Evolutionary conservation across 2,113 vertebrate genomes (phyloP).

Genomic region (Pica pica): DNA sequence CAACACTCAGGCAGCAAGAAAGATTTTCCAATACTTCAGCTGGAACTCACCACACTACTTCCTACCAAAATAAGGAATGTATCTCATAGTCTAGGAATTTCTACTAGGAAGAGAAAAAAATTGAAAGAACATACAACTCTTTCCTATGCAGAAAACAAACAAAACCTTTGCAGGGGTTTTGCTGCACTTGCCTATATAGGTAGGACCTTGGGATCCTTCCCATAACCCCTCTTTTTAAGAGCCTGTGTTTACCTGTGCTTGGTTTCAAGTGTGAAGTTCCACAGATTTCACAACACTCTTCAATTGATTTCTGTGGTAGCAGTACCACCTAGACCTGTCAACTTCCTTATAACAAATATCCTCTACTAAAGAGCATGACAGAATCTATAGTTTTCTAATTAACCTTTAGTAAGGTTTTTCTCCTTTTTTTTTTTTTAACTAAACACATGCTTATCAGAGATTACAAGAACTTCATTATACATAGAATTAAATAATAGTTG

Average conservation of each 20-base stretch:
- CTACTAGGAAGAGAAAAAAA: constrained; percentile 5
- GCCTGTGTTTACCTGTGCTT: neutral
- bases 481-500: neutral
- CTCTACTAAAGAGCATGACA: neutral
- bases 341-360: neutral
- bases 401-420: neutral
- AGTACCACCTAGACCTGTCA: neutral
- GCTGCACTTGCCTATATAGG: neutral
- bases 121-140: neutral
- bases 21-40: constrained; percentile 62
- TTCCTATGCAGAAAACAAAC: neutral
- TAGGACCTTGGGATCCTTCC: neutral
- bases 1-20: neutral
- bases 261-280: neutral
- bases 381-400: neutral
- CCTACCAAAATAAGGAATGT: constrained; percentile 22
- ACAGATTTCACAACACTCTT: neutral
- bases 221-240: neutral
- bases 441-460: neutral
- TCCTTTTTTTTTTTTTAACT: neutral
- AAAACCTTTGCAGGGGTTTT: neutral
- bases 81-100: constrained; percentile 63
- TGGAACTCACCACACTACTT: constrained; percentile 22
- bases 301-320: neutral
- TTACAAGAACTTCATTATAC: neutral